A percentile compares a stretch with the other conserved stretches of the same genome.
Evolutionary conservation across 2,113 vertebrate species (phyloP).

Genomic region (Rallus limicola): DNA sequence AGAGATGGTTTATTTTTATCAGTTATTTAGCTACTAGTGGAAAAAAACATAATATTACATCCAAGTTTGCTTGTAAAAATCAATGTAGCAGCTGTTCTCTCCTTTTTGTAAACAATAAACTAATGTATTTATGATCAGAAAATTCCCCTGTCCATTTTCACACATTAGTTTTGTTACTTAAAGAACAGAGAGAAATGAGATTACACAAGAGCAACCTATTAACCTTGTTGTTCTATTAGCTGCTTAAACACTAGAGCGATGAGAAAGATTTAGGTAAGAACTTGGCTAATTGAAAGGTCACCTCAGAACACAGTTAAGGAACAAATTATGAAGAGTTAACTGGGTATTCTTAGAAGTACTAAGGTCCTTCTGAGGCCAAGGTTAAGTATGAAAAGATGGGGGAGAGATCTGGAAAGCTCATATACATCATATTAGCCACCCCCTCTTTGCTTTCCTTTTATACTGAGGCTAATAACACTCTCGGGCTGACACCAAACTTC

Average conservation of each 20-base stretch:
- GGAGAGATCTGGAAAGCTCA: neutral
- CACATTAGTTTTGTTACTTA: neutral
- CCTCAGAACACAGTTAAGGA: neutral
- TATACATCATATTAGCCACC: neutral
- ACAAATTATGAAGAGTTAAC: neutral
- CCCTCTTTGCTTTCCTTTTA: slow-evolving; percentile 27
- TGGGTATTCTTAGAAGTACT: neutral
- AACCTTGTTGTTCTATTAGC: neutral
- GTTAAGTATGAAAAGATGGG: neutral
- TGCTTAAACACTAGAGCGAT: neutral
- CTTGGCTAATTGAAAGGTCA: neutral
- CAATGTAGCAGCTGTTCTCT: neutral
- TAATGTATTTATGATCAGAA: neutral
- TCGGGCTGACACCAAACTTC: slow-evolving; percentile 52
- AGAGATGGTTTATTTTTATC: neutral
- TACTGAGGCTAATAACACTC: slow-evolving; percentile 49
- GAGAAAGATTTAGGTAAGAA: neutral
- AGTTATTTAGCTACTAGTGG: neutral
- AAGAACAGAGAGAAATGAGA: neutral
- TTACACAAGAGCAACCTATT: neutral
- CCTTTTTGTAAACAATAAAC: neutral
- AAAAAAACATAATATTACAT: neutral
- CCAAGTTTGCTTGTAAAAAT: neutral
- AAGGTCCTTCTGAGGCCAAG: neutral
- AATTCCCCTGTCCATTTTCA: neutral